Evolutionary conservation across 2,797 vertebrate genomes (phyloP).

Genomic region (Anomalospiza imberbis): DNA sequence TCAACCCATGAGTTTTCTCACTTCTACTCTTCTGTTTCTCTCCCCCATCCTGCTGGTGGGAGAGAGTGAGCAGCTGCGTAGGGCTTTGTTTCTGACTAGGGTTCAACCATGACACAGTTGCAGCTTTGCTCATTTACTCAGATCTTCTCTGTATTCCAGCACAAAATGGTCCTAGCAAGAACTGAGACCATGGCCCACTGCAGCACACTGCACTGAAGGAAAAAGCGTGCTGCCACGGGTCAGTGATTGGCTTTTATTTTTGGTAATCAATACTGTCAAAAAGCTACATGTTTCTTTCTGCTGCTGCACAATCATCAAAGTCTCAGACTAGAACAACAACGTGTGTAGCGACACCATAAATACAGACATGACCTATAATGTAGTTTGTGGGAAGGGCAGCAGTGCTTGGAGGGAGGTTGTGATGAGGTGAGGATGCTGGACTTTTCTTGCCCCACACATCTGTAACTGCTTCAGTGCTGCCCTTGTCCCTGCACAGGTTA

Average conservation of each 20-base stretch:
- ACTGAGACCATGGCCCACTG: not conserved
- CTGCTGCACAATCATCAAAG: not conserved
- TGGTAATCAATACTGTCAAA: not conserved
- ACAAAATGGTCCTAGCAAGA: not conserved
- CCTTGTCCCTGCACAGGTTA: not conserved
- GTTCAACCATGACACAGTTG: not conserved
- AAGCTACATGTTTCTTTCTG: not conserved
- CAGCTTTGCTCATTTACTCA: not conserved
- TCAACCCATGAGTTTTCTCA: not conserved
- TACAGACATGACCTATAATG: not conserved
- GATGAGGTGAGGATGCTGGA: not conserved
- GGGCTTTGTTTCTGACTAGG: not conserved
- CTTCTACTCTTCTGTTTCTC: not conserved
- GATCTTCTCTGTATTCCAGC: not conserved
- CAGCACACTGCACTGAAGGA: not conserved
- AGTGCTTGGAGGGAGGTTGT: not conserved
- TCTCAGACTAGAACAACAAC: not conserved
- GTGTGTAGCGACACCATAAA: not conserved
- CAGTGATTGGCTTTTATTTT: not conserved
- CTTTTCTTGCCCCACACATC: not conserved
- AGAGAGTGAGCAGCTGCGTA: fast-evolving
- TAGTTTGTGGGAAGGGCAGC: not conserved
- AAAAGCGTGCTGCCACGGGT: not conserved
- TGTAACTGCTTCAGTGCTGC: not conserved
- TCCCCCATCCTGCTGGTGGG: not conserved